phyloP scores from a whole-genome alignment of 1,140 invertebrate species.

The Hylaeus volcanicus region DNA sequence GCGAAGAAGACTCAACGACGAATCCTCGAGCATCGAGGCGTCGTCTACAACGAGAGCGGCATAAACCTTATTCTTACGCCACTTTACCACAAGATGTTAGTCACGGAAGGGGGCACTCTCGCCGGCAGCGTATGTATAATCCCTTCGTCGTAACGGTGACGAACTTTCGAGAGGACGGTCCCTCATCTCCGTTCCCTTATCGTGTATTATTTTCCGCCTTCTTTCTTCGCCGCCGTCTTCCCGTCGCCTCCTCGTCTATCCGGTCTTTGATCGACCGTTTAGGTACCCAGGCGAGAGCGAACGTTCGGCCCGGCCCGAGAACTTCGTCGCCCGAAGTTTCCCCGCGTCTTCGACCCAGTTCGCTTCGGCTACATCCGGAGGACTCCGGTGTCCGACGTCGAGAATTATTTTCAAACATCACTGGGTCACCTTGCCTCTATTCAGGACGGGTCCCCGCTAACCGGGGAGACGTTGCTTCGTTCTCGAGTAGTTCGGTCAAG shows the following conservation, averaged over 20 bases:
- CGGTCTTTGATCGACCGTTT: constrained; percentile 22
- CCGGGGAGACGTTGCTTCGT: neutral
- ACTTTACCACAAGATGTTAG: constrained; percentile 77
- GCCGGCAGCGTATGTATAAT: constrained; percentile 64
- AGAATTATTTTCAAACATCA: constrained; percentile 43
- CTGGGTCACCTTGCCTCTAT: neutral
- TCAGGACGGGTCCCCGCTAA: neutral
- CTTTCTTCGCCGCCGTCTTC: constrained; percentile 21
- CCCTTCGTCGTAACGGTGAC: constrained; percentile 70
- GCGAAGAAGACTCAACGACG: constrained; percentile 60
- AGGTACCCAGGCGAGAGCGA: neutral
- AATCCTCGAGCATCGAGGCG: constrained; percentile 65
- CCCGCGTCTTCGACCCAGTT: constrained; percentile 38
- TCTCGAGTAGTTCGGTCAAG: neutral
- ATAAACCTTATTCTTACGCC: constrained; percentile 80
- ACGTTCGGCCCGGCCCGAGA: constrained; percentile 19
- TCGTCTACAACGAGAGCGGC: constrained; percentile 69
- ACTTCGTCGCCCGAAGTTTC: constrained; percentile 25
- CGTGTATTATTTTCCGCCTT: constrained; percentile 41
- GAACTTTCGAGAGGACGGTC: constrained; percentile 62
- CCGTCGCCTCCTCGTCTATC: neutral
- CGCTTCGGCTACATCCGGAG: constrained; percentile 1
- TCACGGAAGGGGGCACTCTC: constrained; percentile 68
- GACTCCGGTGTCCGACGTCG: constrained; percentile 1
- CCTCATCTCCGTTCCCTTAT: constrained; percentile 49